These are phyloP conservation scores for Squalus acanthias DNA, from an alignment of 2,797 vertebrate genomes.

Conservation along the genomic window DNA sequence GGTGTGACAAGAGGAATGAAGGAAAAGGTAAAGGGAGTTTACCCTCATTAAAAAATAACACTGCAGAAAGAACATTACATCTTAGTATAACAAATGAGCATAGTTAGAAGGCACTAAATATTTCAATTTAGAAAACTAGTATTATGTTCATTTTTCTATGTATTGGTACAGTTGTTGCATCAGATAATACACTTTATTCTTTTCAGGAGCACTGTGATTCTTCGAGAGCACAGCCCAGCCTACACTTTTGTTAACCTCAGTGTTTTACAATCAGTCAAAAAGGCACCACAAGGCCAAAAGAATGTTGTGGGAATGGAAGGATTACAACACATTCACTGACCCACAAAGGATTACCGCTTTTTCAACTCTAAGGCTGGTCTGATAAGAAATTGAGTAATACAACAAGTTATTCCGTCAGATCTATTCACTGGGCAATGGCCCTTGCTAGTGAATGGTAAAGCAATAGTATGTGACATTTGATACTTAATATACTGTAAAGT, in stretches of 20 bases:
- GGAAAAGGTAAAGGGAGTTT: background rate
- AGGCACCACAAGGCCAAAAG: conserved; percentile 14
- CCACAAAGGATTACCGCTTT: conserved; percentile 8
- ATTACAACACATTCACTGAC: conserved; percentile 34
- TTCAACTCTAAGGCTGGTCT: background rate
- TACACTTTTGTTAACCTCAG: conserved; percentile 18
- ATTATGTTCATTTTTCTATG: background rate
- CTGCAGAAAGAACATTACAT: background rate
- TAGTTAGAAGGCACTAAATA: background rate
- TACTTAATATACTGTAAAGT: conserved; percentile 8
- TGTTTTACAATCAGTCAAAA: conserved; percentile 20
- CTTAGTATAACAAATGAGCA: background rate
- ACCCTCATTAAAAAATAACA: background rate
- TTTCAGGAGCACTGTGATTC: conserved; percentile 21
- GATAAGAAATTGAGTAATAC: conserved; percentile 36
- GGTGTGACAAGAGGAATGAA: background rate
- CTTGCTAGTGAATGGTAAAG: background rate
- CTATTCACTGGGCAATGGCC: background rate
- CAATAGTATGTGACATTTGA: background rate
- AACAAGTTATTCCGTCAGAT: background rate
- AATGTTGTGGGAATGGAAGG: conserved; percentile 31
- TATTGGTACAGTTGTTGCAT: background rate
- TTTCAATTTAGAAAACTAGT: background rate
- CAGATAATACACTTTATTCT: conserved; percentile 13
- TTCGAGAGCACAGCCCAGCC: conserved; percentile 22